Evolutionary conservation across 2,797 vertebrate species (phyloP), one percentile per base, ranked within the genome.

Genomic region (Falco peregrinus): DNA sequence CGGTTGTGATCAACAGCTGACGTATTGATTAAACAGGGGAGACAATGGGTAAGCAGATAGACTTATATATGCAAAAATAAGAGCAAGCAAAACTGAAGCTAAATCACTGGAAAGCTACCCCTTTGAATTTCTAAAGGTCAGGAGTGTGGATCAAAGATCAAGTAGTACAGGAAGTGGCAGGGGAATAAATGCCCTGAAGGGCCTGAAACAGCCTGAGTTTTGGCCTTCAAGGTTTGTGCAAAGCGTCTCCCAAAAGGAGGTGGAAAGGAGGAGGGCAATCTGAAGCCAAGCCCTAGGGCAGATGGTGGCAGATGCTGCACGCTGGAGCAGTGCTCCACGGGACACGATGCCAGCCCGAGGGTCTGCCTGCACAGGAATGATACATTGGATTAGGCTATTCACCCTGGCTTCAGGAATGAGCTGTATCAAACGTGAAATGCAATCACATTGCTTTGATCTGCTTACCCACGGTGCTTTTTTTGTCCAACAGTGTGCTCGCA

Each of bases 11-110:
- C 94, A 94, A 85, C 92, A 96, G 92, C 92, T 97, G 96, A 96
- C 31, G 67, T 96, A 97, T 95, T 97, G 97, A 93, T 97, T 97
- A 97, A 97, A 95, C 79, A 96, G 94, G 86, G 71, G 95, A 95
- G 84, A 84, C 81, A 80, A 80, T 3, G 82, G 37, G 17, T 87
- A 81, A 93, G 59, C 76, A 85, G 95, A 96, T 69, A 97, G 95
- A 96, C 65, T 96, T 94, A 73, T 67, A 96, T 88, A 94, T 94
- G 70, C 91, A 87, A 96, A 97, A 96, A 80, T 69, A 93, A 75
- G 41, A 87, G 47, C 84, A 77, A 13, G 8, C 1, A 1, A 89
- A 91, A 65, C 21, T 63, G 75, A 92, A 92, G 92, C 17, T 73
- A 87, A 75, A 89, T 87, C 50, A 65, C 61, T 91, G 65, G 47